Evolutionary conservation across 1,140 invertebrate genomes (phyloP), one percentile per base, ranked within the genome.

Genomic region (Trichoplusia ni): DNA sequence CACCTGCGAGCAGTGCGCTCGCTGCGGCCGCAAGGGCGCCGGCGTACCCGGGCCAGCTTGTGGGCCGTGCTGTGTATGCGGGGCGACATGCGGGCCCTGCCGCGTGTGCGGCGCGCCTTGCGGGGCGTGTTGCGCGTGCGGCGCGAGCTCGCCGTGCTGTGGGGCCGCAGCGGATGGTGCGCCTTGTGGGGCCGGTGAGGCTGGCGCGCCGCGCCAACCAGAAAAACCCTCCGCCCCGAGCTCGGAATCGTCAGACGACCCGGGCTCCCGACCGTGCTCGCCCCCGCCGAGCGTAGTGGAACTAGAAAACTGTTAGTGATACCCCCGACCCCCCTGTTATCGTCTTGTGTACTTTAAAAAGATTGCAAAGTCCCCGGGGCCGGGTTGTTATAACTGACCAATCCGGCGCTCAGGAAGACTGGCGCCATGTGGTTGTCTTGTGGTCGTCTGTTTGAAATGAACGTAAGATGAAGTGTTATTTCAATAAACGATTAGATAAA

Each of bases 41-140:
- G 54, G 64, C 6, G 58, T 63, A n/a, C n/a, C 62, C 19, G 46
- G 51, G 0, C 62, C 67, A 8, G 61, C 67, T 35, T 64, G 62
- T 31, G 49, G 62, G 0, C 65, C 71, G 0, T 64, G 73, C 27
- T 49, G 27, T 31, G n/a, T n/a, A n/a, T n/a, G n/a, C n/a, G n/a
- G 51, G 64, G 1, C 69, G 67, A 2, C 40, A 14, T 75, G 69
- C 23, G 64, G 63, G 51, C 40, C 54, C 2, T 54, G 67, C 21
- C 19, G 66, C 75, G 6, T 64, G 64, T 33, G 56, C n/a, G 23
- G 23, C 4, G 3, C 46, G 2, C 21, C 19, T 49, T 49, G 46
- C 46, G 23, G 44, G 7, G 4, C 14, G 13, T n/a, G n/a, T n/a
- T n/a, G n/a, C n/a, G n/a, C n/a, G n/a, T n/a, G n/a, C n/a, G n/a